These are phyloP conservation scores for Ciconia nigra DNA, from an alignment of 2,797 vertebrate species.

Conservation along the genomic window DNA sequence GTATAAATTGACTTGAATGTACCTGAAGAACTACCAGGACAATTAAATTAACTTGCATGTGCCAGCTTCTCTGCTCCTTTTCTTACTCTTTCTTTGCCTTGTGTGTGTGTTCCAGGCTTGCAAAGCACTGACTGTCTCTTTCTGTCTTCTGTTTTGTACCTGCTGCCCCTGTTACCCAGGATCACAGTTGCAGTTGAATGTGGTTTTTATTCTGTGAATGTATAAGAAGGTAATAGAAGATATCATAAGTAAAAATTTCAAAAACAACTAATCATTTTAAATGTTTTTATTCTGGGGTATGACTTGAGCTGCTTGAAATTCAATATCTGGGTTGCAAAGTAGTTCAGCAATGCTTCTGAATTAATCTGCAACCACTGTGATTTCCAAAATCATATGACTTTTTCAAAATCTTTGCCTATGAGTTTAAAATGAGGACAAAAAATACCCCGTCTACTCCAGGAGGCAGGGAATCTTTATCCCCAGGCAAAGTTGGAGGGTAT, in stretches of 20 bases:
- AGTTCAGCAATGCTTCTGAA: background rate
- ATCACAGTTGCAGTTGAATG: background rate
- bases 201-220: background rate
- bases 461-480: background rate
- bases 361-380: background rate
- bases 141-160: background rate
- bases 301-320: background rate
- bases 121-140: background rate
- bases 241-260: background rate
- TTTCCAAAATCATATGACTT: background rate
- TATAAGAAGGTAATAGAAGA: background rate
- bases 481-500: background rate
- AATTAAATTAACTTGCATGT: background rate
- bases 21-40: background rate
- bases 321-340: background rate
- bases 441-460: accelerated
- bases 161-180: background rate
- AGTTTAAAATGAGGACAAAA: background rate
- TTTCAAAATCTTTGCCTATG: background rate
- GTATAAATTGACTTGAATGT: background rate
- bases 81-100: background rate
- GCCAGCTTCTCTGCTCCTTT: background rate
- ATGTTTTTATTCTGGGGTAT: background rate
- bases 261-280: background rate
- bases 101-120: background rate